A percentile compares a stretch with the other conserved stretches of the same genome.
Evolutionary conservation across 1,140 invertebrate species (phyloP).

Genomic region (Ips nitidus): DNA sequence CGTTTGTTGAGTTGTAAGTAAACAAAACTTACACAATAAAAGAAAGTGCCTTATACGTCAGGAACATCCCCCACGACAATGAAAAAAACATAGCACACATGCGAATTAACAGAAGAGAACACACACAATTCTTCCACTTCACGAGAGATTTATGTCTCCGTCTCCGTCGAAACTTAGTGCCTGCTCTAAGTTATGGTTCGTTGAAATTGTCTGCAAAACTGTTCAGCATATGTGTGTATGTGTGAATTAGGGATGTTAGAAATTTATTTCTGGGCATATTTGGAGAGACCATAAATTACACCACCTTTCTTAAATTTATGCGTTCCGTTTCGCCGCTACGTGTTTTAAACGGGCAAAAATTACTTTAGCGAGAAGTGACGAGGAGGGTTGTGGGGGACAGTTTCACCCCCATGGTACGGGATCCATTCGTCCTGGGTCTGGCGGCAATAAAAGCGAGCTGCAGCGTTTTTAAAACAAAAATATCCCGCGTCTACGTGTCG

Average conservation of each 20-base stretch:
- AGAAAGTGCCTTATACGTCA: too few relatives aligned
- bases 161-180: constrained; percentile 16
- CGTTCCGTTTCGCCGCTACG: neutral
- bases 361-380: too few relatives aligned
- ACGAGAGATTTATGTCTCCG: constrained; percentile 12
- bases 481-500: neutral
- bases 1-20: too few relatives aligned
- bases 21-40: too few relatives aligned
- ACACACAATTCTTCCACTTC: constrained; percentile 10
- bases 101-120: constrained; percentile 5
- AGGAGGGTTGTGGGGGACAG: too few relatives aligned
- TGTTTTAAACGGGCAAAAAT: constrained; percentile 2
- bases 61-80: too few relatives aligned
- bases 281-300: constrained; percentile 14
- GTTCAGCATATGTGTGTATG: constrained; percentile 25
- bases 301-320: constrained; percentile 8
- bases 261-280: constrained; percentile 17
- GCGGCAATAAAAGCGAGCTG: constrained; percentile 1
- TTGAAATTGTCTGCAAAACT: constrained; percentile 28
- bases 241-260: constrained; percentile 22
- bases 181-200: constrained; percentile 19
- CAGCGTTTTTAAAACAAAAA: constrained; percentile 24
- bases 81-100: too few relatives aligned
- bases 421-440: neutral
- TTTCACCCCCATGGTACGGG: neutral